These are phyloP conservation scores for Dryocosmus kuriphilus DNA, from an alignment of 2,888 invertebrate species.

Conservation along the genomic window DNA sequence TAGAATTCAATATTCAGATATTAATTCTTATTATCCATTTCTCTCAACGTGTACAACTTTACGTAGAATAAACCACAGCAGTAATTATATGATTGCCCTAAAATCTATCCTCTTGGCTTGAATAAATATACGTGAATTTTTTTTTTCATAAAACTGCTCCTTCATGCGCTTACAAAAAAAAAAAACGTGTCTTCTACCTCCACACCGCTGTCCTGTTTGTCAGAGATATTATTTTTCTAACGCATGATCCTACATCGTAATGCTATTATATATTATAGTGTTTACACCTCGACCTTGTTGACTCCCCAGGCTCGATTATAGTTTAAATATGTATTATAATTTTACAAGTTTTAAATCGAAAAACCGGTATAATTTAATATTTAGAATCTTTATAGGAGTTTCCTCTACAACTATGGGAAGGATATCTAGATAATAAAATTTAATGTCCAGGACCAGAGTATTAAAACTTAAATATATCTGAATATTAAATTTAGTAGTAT, in stretches of 20 bases:
- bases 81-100: not conserved
- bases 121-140: not conserved
- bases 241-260: conserved; percentile 65
- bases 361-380: not conserved
- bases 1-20: too few relatives aligned
- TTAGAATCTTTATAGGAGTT: not conserved
- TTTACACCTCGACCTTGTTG: conserved; percentile 18
- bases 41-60: not conserved
- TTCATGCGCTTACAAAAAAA: conserved; percentile 31
- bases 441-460: too few relatives aligned
- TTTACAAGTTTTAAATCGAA: not conserved
- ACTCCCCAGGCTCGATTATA: conserved; percentile 32
- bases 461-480: too few relatives aligned
- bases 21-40: not conserved
- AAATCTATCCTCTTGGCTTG: not conserved
- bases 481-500: too few relatives aligned
- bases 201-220: conserved; percentile 68
- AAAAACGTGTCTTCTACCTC: conserved; percentile 59
- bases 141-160: conserved; percentile 21
- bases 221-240: conserved; percentile 73
- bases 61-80: not conserved
- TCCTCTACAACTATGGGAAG: not conserved
- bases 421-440: too few relatives aligned
- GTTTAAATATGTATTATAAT: not conserved
- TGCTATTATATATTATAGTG: conserved; percentile 42